Evolutionary conservation across 2,888 invertebrate species (phyloP), one percentile per base, ranked within the genome.

Genomic region (Callimorpha dominula): DNA sequence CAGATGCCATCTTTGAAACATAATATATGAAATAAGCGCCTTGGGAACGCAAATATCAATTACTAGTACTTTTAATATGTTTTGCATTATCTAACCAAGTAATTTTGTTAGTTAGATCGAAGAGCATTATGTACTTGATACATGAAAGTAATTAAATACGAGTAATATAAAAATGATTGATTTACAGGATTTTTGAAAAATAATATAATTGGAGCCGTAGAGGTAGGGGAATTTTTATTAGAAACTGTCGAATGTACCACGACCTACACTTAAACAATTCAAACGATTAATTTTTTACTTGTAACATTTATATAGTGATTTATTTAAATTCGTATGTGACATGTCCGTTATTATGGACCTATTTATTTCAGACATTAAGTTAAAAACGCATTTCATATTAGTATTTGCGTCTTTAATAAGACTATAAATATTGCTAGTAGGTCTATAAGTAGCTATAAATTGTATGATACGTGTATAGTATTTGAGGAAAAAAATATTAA

Each of bases 181-280:
- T 79, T 79, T 78, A 76, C 66, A 9, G 57, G 64, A 68, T 83
- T 83, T 88, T 82, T 86, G 82, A 83, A 83, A 82, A 81, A 72
- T 86, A 83, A 75, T 82, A 69, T 31, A 31, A 31, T 71, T 74
- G 50, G 66, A 82, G 80, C 42, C 46, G 9, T 80, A 82, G 81
- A 84, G 81, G 83, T 87, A 85, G 86, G 85, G 89, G 87, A 85
- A 82, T 85, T 85, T 86, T 88, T 87, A 86, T 86, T 86, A 82
- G 84, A 86, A 86, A 83, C 76, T 72, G 65, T 88, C 87, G 93
- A 94, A 93, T 94, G 94, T 88, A 89, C 83, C 84, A 84, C 94
- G 3, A 94, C 94, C 93, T 94, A 93, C 90, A 87, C 87, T 83
- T 83, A 78, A 86, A 89, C 90, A 90, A 87, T 87, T 88, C 88